These are phyloP conservation scores for Botrylloides violaceus DNA, from an alignment of 23 tunicate species.

Conservation along the genomic window DNA sequence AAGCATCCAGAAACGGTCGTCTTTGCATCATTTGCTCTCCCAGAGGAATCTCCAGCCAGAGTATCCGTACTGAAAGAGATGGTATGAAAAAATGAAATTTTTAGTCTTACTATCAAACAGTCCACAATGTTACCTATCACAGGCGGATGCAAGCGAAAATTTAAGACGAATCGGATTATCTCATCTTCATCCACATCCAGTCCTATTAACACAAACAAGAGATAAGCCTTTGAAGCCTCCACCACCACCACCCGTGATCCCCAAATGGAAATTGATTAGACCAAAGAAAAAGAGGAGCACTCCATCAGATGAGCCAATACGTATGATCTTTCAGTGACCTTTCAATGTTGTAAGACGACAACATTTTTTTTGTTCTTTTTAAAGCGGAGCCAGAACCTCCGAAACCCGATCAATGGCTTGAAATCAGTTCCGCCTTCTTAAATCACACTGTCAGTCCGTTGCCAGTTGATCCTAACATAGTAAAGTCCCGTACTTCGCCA, in stretches of 20 bases:
- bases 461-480: constrained; percentile 17
- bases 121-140: constrained; percentile 1
- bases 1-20: constrained; percentile 55
- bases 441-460: constrained; percentile 33
- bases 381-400: constrained; percentile 43
- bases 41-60: constrained; percentile 28
- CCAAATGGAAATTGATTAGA: constrained; percentile 77
- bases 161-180: constrained; percentile 64
- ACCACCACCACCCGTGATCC: constrained; percentile 40
- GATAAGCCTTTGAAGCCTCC: constrained; percentile 61
- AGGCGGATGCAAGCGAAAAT: constrained; percentile 81
- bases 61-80: constrained; percentile 42
- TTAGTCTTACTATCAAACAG: neutral
- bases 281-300: constrained; percentile 41
- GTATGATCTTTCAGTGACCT: neutral
- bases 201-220: constrained; percentile 44
- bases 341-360: neutral
- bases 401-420: constrained; percentile 86
- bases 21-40: constrained; percentile 51
- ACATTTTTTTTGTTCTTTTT: neutral
- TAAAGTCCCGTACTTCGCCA: constrained; percentile 24
- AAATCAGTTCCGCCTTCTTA: constrained; percentile 50
- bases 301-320: constrained; percentile 56
- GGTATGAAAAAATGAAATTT: constrained; percentile 22
- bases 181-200: constrained; percentile 62